Percentiles rank a stretch among this genome's conserved stretches.
Conservation (phyloP, 2,888 invertebrate species). For the Prionchulus punctatus region DNA sequence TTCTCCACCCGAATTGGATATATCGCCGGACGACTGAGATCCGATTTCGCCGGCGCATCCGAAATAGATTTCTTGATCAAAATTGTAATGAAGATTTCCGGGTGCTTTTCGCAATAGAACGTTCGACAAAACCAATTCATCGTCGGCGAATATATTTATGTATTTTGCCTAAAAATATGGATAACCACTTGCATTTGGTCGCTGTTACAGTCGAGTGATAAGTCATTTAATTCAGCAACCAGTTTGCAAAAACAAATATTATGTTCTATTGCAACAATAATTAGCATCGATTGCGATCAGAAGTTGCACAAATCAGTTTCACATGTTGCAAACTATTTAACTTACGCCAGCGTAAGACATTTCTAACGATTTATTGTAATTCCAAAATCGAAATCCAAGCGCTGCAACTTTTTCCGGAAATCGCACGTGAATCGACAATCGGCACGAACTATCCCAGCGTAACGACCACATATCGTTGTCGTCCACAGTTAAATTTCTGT, state of each 20-base stretch:
- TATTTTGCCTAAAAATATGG: constrained; percentile 29
- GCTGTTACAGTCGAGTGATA: too few species aligned
- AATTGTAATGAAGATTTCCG: constrained; percentile 58
- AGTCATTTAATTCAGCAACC: too few species aligned
- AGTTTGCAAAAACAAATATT: too few species aligned
- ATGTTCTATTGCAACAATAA: too few species aligned
- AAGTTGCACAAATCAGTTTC: too few species aligned
- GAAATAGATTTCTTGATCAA: constrained; percentile 48
- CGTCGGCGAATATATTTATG: constrained; percentile 35
- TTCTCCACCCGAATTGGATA: too few species aligned
- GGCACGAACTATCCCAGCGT: constrained; percentile 26
- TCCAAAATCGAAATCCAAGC: constrained; percentile 53
- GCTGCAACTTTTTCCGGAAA: neutral
- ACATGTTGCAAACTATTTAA: constrained; percentile 22
- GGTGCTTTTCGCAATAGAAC: constrained; percentile 52
- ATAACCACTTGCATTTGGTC: too few species aligned
- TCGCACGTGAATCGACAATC: neutral
- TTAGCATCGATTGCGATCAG: too few species aligned
- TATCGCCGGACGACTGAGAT: neutral
- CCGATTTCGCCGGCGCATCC: constrained; percentile 11
- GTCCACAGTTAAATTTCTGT: constrained; percentile 50
- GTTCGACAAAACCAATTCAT: constrained; percentile 33
- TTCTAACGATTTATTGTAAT: constrained; percentile 59
- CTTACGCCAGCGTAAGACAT: constrained; percentile 39
- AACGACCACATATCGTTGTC: constrained; percentile 44